A percentile compares a stretch with the other conserved stretches of the same genome.
These are phyloP conservation scores for Oryctolagus cuniculus DNA, from an alignment of 2,113 vertebrate species.

Conservation along the genomic window mOryCun1.1 NC_091441.1:86944501-86945000, in stretches of 20 bases:
- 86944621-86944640: no score
- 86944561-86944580: no score
- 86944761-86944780: conserved; percentile 45
- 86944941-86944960: neutral
- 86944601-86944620: no score
- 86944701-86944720: neutral
- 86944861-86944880: neutral
- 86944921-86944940: neutral
- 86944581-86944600: no score
- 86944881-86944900: neutral
- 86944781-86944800: neutral
- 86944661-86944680: neutral
- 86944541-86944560: no score
- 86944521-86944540: no score
- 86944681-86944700: conserved; percentile 38
- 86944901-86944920: neutral
- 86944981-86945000: neutral
- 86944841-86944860: neutral
- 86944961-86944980: neutral
- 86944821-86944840: neutral
- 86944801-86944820: conserved; percentile 31
- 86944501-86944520: conserved; percentile 30
- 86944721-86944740: neutral
- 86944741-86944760: neutral
- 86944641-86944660: neutral